Percentiles rank a stretch among this genome's conserved stretches.
phyloP scores from a whole-genome alignment of 2,113 vertebrate genomes.

The Amphilophus citrinellus region DNA sequence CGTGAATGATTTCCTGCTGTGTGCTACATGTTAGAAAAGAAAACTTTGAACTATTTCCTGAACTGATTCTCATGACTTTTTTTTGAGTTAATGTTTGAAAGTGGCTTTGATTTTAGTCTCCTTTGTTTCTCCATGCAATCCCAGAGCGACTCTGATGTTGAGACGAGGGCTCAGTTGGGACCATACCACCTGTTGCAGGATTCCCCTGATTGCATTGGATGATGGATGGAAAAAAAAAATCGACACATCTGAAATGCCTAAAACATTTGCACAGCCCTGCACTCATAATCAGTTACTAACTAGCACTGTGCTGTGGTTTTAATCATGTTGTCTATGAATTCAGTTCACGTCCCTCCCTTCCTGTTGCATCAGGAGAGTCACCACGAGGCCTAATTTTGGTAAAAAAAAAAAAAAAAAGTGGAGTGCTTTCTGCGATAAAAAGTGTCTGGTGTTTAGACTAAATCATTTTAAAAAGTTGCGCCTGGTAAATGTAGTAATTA shows the following conservation, averaged over 20 bases:
- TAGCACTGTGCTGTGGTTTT: background rate
- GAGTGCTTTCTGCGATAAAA: conserved; percentile 11
- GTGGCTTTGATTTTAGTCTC: background rate
- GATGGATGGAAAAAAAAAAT: background rate
- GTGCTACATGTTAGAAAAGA: background rate
- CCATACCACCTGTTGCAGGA: background rate
- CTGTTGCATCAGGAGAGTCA: conserved; percentile 36
- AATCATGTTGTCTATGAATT: conserved; percentile 21
- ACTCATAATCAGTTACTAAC: background rate
- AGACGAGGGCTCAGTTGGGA: background rate
- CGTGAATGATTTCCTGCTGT: background rate
- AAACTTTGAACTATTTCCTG: background rate
- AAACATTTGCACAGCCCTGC: background rate
- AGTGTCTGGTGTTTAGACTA: conserved; percentile 1
- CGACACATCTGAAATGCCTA: background rate
- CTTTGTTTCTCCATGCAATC: background rate
- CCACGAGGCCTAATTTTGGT: conserved; percentile 27
- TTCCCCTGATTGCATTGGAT: background rate
- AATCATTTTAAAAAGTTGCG: background rate
- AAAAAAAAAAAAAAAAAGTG: no score
- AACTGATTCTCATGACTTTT: background rate
- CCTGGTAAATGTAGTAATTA: background rate
- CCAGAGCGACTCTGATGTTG: background rate
- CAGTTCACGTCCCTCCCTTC: conserved; percentile 5
- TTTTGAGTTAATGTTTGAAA: background rate